Base-by-base conservation (phyloP, 2,888 invertebrate genomes). In the Drosophila vallismaia region DNA sequence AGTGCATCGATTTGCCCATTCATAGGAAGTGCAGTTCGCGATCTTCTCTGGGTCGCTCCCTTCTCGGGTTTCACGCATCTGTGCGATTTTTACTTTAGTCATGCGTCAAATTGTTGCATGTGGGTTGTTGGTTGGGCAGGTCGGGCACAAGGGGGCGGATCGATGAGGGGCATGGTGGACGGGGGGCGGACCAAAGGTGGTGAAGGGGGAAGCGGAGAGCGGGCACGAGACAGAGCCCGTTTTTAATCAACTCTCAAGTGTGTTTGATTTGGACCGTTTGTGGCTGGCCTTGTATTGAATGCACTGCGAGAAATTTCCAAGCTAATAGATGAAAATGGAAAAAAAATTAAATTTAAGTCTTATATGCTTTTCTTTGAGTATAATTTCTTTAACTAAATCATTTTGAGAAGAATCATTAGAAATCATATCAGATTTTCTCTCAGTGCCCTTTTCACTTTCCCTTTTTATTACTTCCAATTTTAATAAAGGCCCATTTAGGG, bases 401-500 rank as follows among this genome's bases (percentile, higher is more conserved):
- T 19, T 19, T 19, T 19, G 1, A 19, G 2, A 19, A 19, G 19
- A n/a, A 5, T 1, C 3, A 1, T 4, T n/a, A 3, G 19, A n/a
- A 68, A 3, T n/a, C 4, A 3, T 1, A 4, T 3, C 10, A 1
- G n/a, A 10, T 29, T 42, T 48, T 60, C 26, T 59, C 9, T 1
- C 26, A 9, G 60, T 62, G 60, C 60, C 24, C 5, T 24, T 40
- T 73, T 71, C 70, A 72, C 77, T 83, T 75, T 79, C 75, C 63
- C 59, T 79, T 86, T 86, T 86, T 86, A 80, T 82, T 82, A 84
- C 86, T 86, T 78, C 84, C 85, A 80, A 84, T 80, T 82, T 86
- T 74, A 86, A 86, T 86, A 85, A 86, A 86, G 81, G 67, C 78
- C 85, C 86, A 80, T 84, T 82, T 84, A 70, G 59, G 63, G 82